These are phyloP conservation scores for Coelopa pilipes DNA, from an alignment of 2,888 invertebrate species.

Conservation along the genomic window DNA sequence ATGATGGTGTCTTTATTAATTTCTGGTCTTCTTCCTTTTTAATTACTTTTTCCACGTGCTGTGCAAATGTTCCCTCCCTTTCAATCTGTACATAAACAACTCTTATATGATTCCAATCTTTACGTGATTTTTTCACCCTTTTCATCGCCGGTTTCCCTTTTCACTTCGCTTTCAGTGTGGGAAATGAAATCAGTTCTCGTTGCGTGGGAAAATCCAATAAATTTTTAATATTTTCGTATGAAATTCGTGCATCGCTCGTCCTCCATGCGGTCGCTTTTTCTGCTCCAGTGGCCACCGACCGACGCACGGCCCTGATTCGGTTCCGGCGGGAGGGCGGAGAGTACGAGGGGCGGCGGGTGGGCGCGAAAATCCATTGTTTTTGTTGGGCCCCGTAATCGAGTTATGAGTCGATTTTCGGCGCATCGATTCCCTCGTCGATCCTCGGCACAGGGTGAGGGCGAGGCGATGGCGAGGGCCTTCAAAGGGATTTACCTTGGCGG, in stretches of 20 bases:
- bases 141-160: no score
- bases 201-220: conserved; percentile 22
- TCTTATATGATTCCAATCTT: no score
- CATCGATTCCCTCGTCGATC: neutral
- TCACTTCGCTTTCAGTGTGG: no score
- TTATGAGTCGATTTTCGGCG: conserved; percentile 12
- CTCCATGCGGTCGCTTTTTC: neutral
- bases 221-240: conserved; percentile 25
- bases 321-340: no score
- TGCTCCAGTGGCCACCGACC: neutral
- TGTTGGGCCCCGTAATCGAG: neutral
- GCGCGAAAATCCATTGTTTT: conserved; percentile 4
- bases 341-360: no score
- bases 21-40: neutral
- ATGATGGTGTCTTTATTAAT: conserved; percentile 1
- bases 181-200: conserved; percentile 14
- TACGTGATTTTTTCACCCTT: no score
- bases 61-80: neutral
- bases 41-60: neutral
- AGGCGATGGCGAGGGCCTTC: neutral
- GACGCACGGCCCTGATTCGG: neutral
- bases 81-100: neutral
- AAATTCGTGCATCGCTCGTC: neutral
- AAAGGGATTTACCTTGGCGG: no score
- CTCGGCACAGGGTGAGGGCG: neutral